These are phyloP conservation scores for Zaprionus nigranus DNA, from an alignment of 1,140 invertebrate species.

Conservation along the genomic window DNA sequence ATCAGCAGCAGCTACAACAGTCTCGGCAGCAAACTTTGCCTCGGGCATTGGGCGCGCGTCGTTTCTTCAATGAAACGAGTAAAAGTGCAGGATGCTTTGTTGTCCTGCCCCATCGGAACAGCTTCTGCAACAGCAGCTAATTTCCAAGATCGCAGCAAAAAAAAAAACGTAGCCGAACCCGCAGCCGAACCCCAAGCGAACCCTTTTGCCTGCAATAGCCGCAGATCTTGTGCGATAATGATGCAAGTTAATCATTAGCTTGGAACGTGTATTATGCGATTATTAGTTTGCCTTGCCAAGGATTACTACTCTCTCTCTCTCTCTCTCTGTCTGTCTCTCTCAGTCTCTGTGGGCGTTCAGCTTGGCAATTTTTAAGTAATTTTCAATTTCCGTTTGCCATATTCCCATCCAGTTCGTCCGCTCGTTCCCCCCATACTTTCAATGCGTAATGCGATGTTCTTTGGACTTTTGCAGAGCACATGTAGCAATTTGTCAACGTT, in stretches of 20 bases:
- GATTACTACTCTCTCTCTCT: slow-evolving; percentile 29
- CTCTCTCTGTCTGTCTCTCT: not conserved
- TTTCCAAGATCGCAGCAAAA: slow-evolving; percentile 61
- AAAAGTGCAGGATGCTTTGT: slow-evolving; percentile 82
- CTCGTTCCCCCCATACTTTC: slow-evolving; percentile 12
- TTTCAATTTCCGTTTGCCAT: slow-evolving; percentile 79
- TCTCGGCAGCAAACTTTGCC: slow-evolving; percentile 42
- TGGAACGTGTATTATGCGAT: slow-evolving; percentile 83
- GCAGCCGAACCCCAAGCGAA: slow-evolving; percentile 9
- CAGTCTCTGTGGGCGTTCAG: slow-evolving; percentile 64
- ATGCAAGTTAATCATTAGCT: slow-evolving; percentile 82
- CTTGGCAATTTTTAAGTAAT: slow-evolving; percentile 64
- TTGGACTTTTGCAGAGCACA: slow-evolving; percentile 40
- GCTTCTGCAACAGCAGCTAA: slow-evolving; percentile 82
- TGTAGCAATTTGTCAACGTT: slow-evolving; percentile 76
- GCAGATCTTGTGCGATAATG: slow-evolving; percentile 80
- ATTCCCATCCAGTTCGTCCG: not conserved
- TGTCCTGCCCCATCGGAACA: slow-evolving; percentile 75
- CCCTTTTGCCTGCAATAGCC: slow-evolving; percentile 20
- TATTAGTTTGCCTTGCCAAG: slow-evolving; percentile 69
- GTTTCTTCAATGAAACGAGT: slow-evolving; percentile 77
- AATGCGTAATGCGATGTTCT: slow-evolving; percentile 51
- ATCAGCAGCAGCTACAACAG: slow-evolving; percentile 45
- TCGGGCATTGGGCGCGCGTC: slow-evolving; percentile 44
- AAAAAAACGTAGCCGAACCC: slow-evolving; percentile 27